Conservation (phyloP, 2,888 invertebrate genomes). For the Scaptomyza polygonia region DNA sequence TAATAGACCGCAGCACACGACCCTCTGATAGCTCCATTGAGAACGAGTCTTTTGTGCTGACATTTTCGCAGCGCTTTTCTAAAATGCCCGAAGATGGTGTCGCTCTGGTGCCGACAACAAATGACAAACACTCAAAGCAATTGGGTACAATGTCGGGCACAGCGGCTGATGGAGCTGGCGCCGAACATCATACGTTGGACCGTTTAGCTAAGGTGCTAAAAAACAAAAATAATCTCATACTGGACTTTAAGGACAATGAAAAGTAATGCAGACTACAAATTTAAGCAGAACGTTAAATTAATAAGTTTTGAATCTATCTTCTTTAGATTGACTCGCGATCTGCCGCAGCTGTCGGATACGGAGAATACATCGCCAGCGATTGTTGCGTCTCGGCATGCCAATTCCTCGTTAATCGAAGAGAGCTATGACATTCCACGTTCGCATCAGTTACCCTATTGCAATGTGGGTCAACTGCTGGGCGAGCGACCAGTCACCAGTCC, state of each 20-base stretch:
- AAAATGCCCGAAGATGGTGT: conserved; percentile 84
- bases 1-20: conserved; percentile 84
- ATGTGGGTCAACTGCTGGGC: conserved; percentile 80
- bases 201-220: conserved; percentile 86
- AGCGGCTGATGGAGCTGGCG: conserved; percentile 83
- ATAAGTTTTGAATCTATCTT: neutral
- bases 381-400: conserved; percentile 82
- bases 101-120: conserved; percentile 11
- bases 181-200: conserved; percentile 62
- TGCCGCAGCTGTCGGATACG: conserved; percentile 84
- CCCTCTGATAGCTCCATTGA: conserved; percentile 87
- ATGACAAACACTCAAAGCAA: conserved; percentile 35
- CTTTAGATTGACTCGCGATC: conserved; percentile 78
- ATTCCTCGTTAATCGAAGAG: conserved; percentile 84
- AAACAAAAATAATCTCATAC: conserved; percentile 84
- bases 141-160: conserved; percentile 85
- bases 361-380: conserved; percentile 84
- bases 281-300: neutral
- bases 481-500: conserved; percentile 76
- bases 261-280: conserved; percentile 65
- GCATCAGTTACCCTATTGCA: conserved; percentile 85
- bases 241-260: conserved; percentile 84
- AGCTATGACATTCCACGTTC: conserved; percentile 90
- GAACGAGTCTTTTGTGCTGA: conserved; percentile 86
- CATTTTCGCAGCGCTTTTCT: conserved; percentile 86